These are phyloP conservation scores for Forbesichthys agassizii DNA, from an alignment of 2,113 vertebrate species.

Conservation along the genomic window DNA sequence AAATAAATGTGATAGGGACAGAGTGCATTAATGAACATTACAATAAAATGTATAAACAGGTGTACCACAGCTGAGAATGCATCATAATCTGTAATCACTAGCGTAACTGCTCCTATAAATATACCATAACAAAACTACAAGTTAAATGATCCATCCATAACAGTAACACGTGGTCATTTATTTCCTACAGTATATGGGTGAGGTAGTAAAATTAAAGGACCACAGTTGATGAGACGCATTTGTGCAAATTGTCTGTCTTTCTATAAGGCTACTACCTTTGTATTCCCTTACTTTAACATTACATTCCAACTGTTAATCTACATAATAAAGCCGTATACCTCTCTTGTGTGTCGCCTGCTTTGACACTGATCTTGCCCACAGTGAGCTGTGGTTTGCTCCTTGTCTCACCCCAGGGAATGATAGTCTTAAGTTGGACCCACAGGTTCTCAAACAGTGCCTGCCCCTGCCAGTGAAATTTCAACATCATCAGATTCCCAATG, in stretches of 20 bases:
- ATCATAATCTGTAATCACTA: not conserved
- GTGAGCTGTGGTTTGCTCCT: slow-evolving; percentile 69
- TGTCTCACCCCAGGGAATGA: slow-evolving; percentile 80
- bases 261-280: not conserved
- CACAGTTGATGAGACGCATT: not conserved
- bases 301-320: not conserved
- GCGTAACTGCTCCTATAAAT: not conserved
- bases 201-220: not conserved
- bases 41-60: too few relatives aligned
- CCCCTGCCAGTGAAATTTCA: slow-evolving; percentile 86
- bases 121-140: not conserved
- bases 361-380: slow-evolving; percentile 81
- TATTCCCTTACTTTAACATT: not conserved
- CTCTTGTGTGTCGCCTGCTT: slow-evolving; percentile 90
- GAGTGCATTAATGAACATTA: too few relatives aligned
- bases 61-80: too few relatives aligned
- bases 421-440: slow-evolving; percentile 84
- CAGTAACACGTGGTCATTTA: not conserved
- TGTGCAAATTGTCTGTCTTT: too few relatives aligned
- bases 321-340: slow-evolving; percentile 72
- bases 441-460: slow-evolving; percentile 82
- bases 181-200: not conserved
- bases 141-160: too few relatives aligned
- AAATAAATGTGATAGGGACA: too few relatives aligned
- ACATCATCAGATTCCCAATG: slow-evolving; percentile 85